These are phyloP conservation scores for Meandrusa payeni DNA, from an alignment of 2,888 invertebrate genomes.

Conservation along the genomic window DNA sequence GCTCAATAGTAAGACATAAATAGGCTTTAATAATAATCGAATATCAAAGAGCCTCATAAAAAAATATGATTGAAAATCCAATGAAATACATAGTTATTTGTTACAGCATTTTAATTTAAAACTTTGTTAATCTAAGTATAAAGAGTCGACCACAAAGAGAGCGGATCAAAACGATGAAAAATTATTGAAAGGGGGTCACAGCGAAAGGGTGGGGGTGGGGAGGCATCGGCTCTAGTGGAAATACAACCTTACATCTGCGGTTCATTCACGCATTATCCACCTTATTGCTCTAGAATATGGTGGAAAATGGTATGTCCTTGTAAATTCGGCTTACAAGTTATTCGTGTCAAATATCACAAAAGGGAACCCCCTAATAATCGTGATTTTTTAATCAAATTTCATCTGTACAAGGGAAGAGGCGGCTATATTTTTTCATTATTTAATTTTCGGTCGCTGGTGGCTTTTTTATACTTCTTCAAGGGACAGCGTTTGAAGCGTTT, in stretches of 20 bases:
- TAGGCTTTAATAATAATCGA: no score
- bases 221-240: slow-evolving; percentile 67
- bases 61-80: slow-evolving; percentile 27
- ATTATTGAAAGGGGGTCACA: slow-evolving; percentile 77
- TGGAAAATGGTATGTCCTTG: slow-evolving; percentile 26
- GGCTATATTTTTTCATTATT: slow-evolving; percentile 81
- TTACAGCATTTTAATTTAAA: slow-evolving; percentile 74
- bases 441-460: slow-evolving; percentile 74
- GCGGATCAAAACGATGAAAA: slow-evolving; percentile 79
- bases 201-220: slow-evolving; percentile 49
- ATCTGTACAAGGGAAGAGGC: slow-evolving; percentile 77
- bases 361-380: slow-evolving; percentile 77
- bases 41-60: no score
- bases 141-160: slow-evolving; percentile 73
- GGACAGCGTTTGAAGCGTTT: slow-evolving; percentile 73
- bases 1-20: no score
- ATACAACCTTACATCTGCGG: slow-evolving; percentile 46
- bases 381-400: slow-evolving; percentile 83
- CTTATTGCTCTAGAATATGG: slow-evolving; percentile 32
- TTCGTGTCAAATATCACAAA: slow-evolving; percentile 52
- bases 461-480: slow-evolving; percentile 69
- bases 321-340: slow-evolving; percentile 32
- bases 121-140: slow-evolving; percentile 79
- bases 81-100: slow-evolving; percentile 58
- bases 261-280: slow-evolving; percentile 9